Evolutionary conservation across 2,888 invertebrate genomes (phyloP).

Genomic region (Stenodera caucasica): DNA sequence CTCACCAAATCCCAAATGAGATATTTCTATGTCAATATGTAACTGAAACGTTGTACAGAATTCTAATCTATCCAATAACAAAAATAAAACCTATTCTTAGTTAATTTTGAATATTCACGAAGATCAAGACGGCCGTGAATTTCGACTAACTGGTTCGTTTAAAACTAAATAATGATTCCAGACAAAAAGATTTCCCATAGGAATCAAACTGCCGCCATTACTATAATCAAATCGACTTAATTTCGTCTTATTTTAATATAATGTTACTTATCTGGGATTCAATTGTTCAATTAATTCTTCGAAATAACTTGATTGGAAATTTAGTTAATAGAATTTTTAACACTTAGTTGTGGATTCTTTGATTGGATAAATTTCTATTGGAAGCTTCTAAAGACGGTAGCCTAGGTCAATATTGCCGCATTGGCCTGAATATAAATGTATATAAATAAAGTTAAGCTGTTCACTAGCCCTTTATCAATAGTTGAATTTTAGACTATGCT

Average conservation of each 20-base stretch:
- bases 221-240: conserved; percentile 2
- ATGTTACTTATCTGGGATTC: too few relatives aligned
- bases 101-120: conserved; percentile 34
- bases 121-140: conserved; percentile 11
- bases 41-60: conserved; percentile 36
- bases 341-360: too few relatives aligned
- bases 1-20: conserved; percentile 29
- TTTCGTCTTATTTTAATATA: neutral
- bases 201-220: conserved; percentile 1
- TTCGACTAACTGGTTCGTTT: conserved; percentile 1
- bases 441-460: conserved; percentile 33
- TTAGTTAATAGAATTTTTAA: too few relatives aligned
- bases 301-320: neutral
- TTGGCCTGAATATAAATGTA: conserved; percentile 30
- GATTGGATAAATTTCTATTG: conserved; percentile 10
- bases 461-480: too few relatives aligned
- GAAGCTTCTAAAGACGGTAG: conserved; percentile 24
- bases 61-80: conserved; percentile 32
- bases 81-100: too few relatives aligned
- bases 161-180: conserved; percentile 2
- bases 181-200: conserved; percentile 6
- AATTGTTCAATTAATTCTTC: neutral
- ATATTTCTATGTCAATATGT: conserved; percentile 39
- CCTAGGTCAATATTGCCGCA: conserved; percentile 30
- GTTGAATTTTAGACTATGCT: too few relatives aligned